These are phyloP conservation scores for Recurvirostra avosetta DNA, from an alignment of 2,113 vertebrate species.

Conservation along the genomic window DNA sequence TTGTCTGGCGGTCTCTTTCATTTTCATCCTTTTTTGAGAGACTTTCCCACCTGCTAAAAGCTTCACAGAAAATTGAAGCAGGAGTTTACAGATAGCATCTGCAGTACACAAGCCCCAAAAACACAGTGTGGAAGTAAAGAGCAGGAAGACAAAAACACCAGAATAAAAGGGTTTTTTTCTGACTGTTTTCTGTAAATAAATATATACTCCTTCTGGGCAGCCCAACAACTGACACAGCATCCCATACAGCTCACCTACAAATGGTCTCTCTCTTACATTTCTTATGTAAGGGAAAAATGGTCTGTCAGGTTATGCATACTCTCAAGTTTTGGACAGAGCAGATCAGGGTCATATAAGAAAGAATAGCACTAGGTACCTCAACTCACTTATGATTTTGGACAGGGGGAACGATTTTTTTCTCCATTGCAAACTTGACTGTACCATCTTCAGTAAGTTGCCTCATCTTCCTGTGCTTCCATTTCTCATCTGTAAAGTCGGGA, in stretches of 20 bases:
- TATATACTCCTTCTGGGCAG: neutral
- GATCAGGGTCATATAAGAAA: neutral
- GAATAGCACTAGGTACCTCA: neutral
- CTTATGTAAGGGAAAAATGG: neutral
- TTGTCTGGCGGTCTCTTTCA: neutral
- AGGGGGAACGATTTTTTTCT: neutral
- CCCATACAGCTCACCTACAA: neutral
- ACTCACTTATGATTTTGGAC: neutral
- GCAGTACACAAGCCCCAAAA: neutral
- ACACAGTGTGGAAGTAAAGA: neutral
- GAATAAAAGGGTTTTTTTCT: neutral
- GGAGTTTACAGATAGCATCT: neutral
- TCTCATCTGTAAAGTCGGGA: slow-evolving; percentile 32
- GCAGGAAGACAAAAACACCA: neutral
- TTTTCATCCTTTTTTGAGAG: neutral
- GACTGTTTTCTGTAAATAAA: neutral
- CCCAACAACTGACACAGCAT: neutral
- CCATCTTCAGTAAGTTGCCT: neutral
- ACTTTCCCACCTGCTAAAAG: neutral
- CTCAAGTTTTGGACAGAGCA: neutral
- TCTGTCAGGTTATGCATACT: neutral
- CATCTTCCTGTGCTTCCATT: slow-evolving; percentile 27
- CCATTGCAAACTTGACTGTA: neutral
- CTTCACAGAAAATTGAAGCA: neutral
- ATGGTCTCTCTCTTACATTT: neutral